These are phyloP conservation scores for Eupithecia subfuscata DNA, from an alignment of 2,888 invertebrate genomes.

Conservation along the genomic window DNA sequence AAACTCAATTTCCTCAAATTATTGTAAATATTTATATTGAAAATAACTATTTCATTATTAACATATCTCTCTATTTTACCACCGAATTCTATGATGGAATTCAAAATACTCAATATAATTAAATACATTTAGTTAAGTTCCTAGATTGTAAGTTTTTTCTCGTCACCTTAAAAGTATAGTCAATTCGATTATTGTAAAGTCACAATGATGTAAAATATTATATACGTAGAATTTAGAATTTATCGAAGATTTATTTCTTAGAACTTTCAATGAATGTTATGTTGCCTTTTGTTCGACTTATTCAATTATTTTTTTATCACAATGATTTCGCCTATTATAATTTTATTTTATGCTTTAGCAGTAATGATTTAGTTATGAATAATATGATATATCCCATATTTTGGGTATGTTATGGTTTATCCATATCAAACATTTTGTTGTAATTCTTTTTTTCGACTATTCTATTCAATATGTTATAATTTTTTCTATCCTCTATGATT, in stretches of 20 bases:
- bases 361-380: constrained; percentile 8
- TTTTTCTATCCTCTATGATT: neutral
- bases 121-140: constrained; percentile 46
- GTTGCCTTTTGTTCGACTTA: constrained; percentile 35
- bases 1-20: too few relatives aligned
- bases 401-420: neutral
- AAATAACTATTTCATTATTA: constrained; percentile 46
- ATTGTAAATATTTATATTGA: constrained; percentile 39
- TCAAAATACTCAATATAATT: constrained; percentile 68
- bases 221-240: constrained; percentile 37
- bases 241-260: constrained; percentile 24
- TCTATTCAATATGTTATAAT: neutral
- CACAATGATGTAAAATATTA: constrained; percentile 52
- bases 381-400: neutral
- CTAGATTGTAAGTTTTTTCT: constrained; percentile 58
- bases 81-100: constrained; percentile 62
- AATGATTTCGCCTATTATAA: constrained; percentile 29
- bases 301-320: constrained; percentile 17
- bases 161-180: constrained; percentile 73
- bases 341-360: neutral
- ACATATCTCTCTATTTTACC: constrained; percentile 70
- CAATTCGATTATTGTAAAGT: constrained; percentile 61
- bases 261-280: constrained; percentile 30
- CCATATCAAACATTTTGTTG: neutral
- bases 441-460: neutral